Conservation (phyloP, 2,113 vertebrate genomes). For the Lycocorax pyrrhopterus region DNA sequence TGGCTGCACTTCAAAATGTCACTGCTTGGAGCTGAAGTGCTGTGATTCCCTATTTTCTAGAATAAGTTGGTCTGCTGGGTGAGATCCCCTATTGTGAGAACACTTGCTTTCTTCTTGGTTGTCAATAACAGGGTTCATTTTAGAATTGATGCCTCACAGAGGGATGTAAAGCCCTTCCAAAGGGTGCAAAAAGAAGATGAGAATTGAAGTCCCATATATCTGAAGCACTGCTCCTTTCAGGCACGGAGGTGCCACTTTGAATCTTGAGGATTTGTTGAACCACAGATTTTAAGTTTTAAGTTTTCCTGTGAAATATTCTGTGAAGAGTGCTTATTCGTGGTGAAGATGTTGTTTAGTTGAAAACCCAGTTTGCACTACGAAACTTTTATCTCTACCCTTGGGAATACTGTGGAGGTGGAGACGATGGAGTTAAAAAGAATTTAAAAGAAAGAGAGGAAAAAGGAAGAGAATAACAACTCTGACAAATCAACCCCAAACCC, state of each 20-base stretch:
- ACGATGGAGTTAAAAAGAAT: not conserved
- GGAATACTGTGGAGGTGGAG: not conserved
- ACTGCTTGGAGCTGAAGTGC: not conserved
- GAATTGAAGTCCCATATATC: not conserved
- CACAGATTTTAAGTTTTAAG: not conserved
- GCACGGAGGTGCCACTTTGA: not conserved
- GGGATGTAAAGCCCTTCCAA: not conserved
- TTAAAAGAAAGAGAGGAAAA: not conserved
- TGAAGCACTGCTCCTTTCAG: not conserved
- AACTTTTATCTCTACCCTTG: not conserved
- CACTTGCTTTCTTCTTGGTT: not conserved
- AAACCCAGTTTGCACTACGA: not conserved
- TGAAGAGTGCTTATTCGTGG: not conserved
- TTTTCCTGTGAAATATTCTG: not conserved
- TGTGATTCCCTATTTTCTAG: not conserved
- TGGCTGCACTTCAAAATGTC: not conserved
- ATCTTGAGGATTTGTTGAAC: not conserved
- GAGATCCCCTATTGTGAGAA: not conserved
- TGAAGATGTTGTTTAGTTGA: not conserved
- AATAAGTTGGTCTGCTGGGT: not conserved
- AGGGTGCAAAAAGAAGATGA: not conserved
- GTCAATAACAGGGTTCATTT: not conserved
- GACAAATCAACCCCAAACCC: not conserved
- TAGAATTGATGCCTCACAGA: not conserved
- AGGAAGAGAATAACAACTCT: not conserved